A percentile compares a stretch with the other conserved stretches of the same genome.
Evolutionary conservation across 2,888 invertebrate species (phyloP).

Genomic region (Eupithecia subfuscata): DNA sequence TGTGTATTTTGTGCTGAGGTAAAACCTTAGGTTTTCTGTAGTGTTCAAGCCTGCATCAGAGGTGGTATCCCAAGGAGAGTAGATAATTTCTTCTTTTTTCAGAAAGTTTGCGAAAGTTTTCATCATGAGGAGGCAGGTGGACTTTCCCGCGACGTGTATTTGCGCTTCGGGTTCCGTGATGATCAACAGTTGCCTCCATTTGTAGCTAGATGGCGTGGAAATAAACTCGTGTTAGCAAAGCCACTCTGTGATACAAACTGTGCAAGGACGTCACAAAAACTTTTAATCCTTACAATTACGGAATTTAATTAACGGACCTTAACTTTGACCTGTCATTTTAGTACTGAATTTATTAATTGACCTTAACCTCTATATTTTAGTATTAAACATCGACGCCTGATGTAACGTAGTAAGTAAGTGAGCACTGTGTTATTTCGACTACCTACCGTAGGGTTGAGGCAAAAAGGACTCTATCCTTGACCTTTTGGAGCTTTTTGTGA

Average conservation of each 20-base stretch:
- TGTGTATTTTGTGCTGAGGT: constrained; percentile 88
- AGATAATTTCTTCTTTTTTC: constrained; percentile 75
- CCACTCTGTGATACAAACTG: constrained; percentile 64
- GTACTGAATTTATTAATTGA: too few species aligned
- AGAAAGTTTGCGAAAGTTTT: constrained; percentile 86
- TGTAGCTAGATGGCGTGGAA: constrained; percentile 84
- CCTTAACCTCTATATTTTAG: not conserved
- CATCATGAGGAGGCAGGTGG: constrained; percentile 90
- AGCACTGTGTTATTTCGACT: not conserved
- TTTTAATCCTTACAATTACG: not conserved
- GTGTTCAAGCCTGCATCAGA: constrained; percentile 81
- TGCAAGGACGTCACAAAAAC: constrained; percentile 44
- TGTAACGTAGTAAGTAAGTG: not conserved
- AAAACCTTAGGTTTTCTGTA: constrained; percentile 85
- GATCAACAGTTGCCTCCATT: constrained; percentile 88
- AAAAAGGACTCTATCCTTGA: not conserved
- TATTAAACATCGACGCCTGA: not conserved
- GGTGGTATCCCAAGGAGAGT: constrained; percentile 86
- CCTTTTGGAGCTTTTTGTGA: not conserved
- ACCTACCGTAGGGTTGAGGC: not conserved
- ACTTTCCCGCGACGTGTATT: constrained; percentile 86
- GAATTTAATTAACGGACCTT: too few species aligned
- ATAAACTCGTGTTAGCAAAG: constrained; percentile 69
- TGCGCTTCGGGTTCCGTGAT: constrained; percentile 90
- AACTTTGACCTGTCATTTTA: too few species aligned